Base-by-base conservation (phyloP, 2,797 vertebrate species). In the Chelidonichthys spinosus region DNA sequence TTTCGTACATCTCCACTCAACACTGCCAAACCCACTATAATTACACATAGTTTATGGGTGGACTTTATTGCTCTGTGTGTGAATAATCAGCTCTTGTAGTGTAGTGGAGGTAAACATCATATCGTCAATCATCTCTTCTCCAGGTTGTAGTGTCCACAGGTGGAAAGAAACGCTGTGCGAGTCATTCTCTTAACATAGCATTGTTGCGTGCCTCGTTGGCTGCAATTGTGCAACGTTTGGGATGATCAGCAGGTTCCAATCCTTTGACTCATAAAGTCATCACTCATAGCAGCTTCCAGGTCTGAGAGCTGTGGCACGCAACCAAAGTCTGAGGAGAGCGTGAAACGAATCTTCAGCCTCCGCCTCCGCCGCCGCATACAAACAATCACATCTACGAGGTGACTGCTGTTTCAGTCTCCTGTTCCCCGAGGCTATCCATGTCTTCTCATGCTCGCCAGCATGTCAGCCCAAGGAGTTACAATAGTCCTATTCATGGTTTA, bases 241-340 rank as follows among this genome's bases (percentile, higher is more conserved):
- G 42, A 62, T 47, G 5, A 76, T 82, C 76, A 78, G 72, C 84
- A 78, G 72, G 72, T 86, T 90, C 88, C 70, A 78, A 61, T 69
- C 65, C 72, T 76, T 84, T 92, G 88, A 90, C 76, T 90, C 90
- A 93, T 74, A 54, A 49, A 69, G 69, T 76, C 62, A 78, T 90
- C 83, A 82, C 63, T 69, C 62, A 50, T 56, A 67, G 63, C 42
- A 11, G 53, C 63, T 63, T 83, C 82, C 83, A 81, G 72, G 63
- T 72, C 59, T 81, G 58, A 68, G 33, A 49, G 74, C 8, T 1
- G 68, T 83, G 63, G 81, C 90, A 93, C 78, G 84, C 86, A 89
- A 88, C 18, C 67, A 52, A 50, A 52, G 42, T 79, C 64, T 65
- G 62, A 72, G 63, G 54, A 47, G 61, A 60, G 71, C 37, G 55